Percentiles rank a stretch among this genome's conserved stretches.
These are phyloP conservation scores for Smutsia gigantea DNA, from an alignment of 2,797 vertebrate species.

Conservation along the genomic window DNA sequence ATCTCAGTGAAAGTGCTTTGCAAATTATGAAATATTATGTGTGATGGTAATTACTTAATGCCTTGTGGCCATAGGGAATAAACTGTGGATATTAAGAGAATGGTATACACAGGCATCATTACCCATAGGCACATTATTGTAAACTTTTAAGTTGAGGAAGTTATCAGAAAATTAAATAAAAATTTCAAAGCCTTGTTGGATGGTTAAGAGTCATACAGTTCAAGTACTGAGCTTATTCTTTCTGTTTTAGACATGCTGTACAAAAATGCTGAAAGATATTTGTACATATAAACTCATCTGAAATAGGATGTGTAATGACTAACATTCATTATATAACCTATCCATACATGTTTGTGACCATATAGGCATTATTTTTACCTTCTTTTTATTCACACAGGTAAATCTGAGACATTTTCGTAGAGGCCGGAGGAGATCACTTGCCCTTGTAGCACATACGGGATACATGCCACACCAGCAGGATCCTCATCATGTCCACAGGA, in stretches of 20 bases:
- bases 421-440: conserved; percentile 88
- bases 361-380: not conserved
- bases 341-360: conserved; percentile 22
- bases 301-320: not conserved
- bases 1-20: conserved; percentile 2
- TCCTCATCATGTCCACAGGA: conserved; percentile 92
- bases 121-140: not conserved
- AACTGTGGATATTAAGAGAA: not conserved
- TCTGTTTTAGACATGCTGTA: conserved; percentile 19
- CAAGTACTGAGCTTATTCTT: conserved; percentile 35
- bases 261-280: conserved; percentile 2
- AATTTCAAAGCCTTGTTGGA: not conserved
- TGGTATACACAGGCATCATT: not conserved
- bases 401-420: conserved; percentile 91
- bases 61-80: not conserved
- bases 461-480: conserved; percentile 92
- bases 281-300: not conserved
- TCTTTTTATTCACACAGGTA: conserved; percentile 85
- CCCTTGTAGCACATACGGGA: conserved; percentile 91
- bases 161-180: conserved; percentile 47
- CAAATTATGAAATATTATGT: not conserved
- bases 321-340: conserved; percentile 27
- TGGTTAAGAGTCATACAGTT: not conserved
- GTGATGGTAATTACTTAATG: not conserved
- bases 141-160: not conserved